Evolutionary conservation across 1,140 invertebrate genomes (phyloP).

Genomic region (Spodoptera litura): DNA sequence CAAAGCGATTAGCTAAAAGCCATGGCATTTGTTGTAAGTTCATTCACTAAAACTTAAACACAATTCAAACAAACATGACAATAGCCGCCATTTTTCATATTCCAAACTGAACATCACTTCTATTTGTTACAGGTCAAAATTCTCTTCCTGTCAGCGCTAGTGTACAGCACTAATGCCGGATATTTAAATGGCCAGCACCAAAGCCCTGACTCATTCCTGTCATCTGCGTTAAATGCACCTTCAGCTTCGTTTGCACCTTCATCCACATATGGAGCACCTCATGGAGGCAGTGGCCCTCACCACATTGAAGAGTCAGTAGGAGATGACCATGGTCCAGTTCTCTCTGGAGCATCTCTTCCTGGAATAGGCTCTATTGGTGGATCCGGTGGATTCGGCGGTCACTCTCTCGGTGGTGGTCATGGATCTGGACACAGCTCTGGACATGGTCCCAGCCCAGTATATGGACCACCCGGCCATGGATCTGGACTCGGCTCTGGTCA

Average conservation of each 20-base stretch:
- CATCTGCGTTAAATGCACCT: slow-evolving; percentile 70
- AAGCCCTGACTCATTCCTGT: slow-evolving; percentile 69
- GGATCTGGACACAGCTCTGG: slow-evolving; percentile 1
- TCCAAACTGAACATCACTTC: not conserved
- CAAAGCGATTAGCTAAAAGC: slow-evolving; percentile 83
- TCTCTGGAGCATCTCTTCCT: slow-evolving; percentile 21
- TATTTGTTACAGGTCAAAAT: slow-evolving; percentile 74
- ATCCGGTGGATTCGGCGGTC: not conserved
- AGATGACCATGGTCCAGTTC: slow-evolving; percentile 31
- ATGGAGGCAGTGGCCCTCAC: slow-evolving; percentile 46
- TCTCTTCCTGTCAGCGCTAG: slow-evolving; percentile 69
- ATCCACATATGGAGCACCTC: slow-evolving; percentile 65
- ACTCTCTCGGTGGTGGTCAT: not conserved
- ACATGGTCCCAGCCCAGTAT: slow-evolving; percentile 36
- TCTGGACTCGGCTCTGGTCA: slow-evolving; percentile 2
- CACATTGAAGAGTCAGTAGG: slow-evolving; percentile 43
- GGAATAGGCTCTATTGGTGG: slow-evolving; percentile 6
- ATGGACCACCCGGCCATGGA: too few relatives aligned
- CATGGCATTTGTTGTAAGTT: slow-evolving; percentile 84
- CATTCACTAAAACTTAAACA: slow-evolving; percentile 34
- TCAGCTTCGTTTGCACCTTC: slow-evolving; percentile 75
- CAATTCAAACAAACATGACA: not conserved
- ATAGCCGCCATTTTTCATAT: not conserved
- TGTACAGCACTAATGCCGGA: slow-evolving; percentile 67
- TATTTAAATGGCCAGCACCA: slow-evolving; percentile 16